A percentile compares a stretch with the other conserved stretches of the same genome.
These are phyloP conservation scores for Notocelia uddmanniana DNA, from an alignment of 2,888 invertebrate species.

Conservation along the genomic window DNA sequence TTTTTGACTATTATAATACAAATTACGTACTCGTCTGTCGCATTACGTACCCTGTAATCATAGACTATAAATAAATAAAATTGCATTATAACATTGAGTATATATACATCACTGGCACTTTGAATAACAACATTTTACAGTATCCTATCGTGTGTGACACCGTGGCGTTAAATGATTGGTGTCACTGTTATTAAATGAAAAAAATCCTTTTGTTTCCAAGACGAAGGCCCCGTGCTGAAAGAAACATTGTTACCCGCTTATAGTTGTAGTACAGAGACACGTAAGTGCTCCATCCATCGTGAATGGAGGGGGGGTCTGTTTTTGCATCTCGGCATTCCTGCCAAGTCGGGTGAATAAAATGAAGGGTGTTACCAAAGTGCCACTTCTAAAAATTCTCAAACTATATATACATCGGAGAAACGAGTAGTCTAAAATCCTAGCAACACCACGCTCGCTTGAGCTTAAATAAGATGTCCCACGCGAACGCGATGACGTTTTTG, in stretches of 20 bases:
- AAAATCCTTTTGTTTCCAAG: too few species aligned
- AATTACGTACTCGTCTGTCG: too few species aligned
- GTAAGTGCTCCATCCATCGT: neutral
- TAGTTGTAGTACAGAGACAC: neutral
- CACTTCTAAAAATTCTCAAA: neutral
- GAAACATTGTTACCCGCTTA: neutral
- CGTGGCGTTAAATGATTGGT: too few species aligned
- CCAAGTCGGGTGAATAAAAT: neutral
- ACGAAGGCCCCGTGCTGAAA: too few species aligned
- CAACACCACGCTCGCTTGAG: slow-evolving; percentile 67
- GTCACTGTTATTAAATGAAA: too few species aligned
- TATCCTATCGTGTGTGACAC: too few species aligned
- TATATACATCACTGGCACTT: too few species aligned
- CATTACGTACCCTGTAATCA: too few species aligned
- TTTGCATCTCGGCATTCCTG: neutral
- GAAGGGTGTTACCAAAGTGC: neutral
- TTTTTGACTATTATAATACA: too few species aligned
- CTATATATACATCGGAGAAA: slow-evolving; percentile 54
- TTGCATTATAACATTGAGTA: too few species aligned
- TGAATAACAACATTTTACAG: too few species aligned
- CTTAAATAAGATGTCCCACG: slow-evolving; percentile 72
- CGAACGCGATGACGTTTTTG: slow-evolving; percentile 62
- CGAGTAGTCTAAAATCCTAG: slow-evolving; percentile 61
- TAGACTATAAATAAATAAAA: too few species aligned
- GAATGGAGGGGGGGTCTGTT: neutral